Base-by-base conservation (phyloP, 1,140 invertebrate genomes). In the Achatina immaculata region DNA sequence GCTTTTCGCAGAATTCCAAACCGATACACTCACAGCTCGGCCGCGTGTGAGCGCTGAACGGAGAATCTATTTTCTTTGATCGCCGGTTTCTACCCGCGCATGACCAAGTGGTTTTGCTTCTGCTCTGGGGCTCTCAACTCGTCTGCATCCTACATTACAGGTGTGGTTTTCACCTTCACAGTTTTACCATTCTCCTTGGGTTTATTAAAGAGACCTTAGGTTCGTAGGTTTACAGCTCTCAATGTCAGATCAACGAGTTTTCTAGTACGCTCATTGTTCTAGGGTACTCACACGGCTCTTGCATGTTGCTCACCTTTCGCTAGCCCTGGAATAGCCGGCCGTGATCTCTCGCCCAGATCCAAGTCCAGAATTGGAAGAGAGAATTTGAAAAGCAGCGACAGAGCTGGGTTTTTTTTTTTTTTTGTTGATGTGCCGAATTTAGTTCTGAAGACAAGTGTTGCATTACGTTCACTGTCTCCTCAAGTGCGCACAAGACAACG, bases 111-210 rank as follows among this genome's bases (percentile, higher is more conserved):
- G 31, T 62, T 62, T 62, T 16, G 31, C 58, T n/a, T 28, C 58
- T 62, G 58, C 28, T 28, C n/a, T 3, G 31, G 58, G 58, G n/a
- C 28, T 62, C 58, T 31, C 7, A 31, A 2, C 31, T 31, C 58
- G 31, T 62, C 58, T 71, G 38, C 42, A 45, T 71, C 38, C 42
- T 31, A 71, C 42, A 42, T 42, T 71, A 71, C 42, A 71, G 68
- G 42, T 40, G 68, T 71, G 68, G 40, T 71, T 71, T 40, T 71
- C 68, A 42, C 42, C 21, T 45, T 71, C 1, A 4, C 38, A 42
- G 34, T 31, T 71, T 45, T 24, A 19, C 68, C 42, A 45, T 1
- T 45, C 38, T n/a, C 1, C 36, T 71, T 3, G 42, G n/a, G 68
- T 42, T 21, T 71, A 71, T 40, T 71, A 71, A 71, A 45, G 6